Evolutionary conservation across 2,113 vertebrate species (phyloP).

Genomic region (Hemiprocne comata): DNA sequence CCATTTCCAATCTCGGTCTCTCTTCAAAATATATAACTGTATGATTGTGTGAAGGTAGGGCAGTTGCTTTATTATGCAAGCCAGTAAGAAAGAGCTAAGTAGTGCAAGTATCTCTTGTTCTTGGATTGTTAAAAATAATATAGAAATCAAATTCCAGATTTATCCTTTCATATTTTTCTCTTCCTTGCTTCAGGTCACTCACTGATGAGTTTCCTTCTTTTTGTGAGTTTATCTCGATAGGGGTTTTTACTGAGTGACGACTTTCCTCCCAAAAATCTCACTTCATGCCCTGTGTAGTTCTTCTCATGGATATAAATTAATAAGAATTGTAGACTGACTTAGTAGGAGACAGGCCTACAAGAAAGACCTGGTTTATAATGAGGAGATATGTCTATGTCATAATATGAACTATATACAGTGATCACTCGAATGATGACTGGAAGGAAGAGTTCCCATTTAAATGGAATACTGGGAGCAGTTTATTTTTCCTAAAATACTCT

Average conservation of each 20-base stretch:
- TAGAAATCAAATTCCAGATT: not conserved
- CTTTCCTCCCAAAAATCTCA: not conserved
- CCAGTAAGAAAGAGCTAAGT: not conserved
- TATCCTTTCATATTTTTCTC: not conserved
- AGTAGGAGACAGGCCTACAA: not conserved
- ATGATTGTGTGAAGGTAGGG: rapidly evolving
- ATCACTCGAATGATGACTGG: not conserved
- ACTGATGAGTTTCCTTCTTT: not conserved
- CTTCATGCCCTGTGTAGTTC: not conserved
- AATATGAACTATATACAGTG: not conserved
- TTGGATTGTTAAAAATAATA: not conserved
- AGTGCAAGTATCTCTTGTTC: not conserved
- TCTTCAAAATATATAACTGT: rapidly evolving
- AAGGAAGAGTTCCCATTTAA: not conserved
- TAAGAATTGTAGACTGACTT: not conserved
- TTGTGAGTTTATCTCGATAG: not conserved
- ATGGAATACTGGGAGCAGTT: not conserved
- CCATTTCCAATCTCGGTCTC: not conserved
- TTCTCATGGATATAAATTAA: not conserved
- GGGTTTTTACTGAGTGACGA: not conserved
- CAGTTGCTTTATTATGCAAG: not conserved
- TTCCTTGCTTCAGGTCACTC: not conserved
- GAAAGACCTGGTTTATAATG: not conserved
- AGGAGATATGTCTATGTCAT: not conserved
- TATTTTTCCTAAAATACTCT: not conserved